These are phyloP conservation scores for Cirrhinus mrigala DNA, from an alignment of 2,797 vertebrate species.

Conservation along the genomic window DNA sequence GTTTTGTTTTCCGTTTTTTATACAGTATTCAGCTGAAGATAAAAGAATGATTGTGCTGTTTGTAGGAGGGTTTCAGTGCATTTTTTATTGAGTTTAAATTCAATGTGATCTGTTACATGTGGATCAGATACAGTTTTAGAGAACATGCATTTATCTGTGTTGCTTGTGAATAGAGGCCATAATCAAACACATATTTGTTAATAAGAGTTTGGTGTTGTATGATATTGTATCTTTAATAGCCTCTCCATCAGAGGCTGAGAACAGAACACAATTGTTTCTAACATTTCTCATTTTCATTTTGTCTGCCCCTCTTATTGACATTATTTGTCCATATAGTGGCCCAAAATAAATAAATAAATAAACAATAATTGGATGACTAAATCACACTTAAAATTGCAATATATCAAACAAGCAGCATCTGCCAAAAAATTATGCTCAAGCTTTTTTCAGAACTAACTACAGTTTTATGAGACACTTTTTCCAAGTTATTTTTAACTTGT, in stretches of 20 bases:
- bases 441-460: too few species aligned
- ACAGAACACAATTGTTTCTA: background rate
- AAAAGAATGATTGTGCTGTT: too few species aligned
- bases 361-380: too few species aligned
- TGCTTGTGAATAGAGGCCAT: background rate
- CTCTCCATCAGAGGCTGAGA: background rate
- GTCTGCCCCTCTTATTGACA: background rate
- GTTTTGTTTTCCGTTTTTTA: background rate
- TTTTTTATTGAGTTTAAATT: background rate
- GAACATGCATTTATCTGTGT: too few species aligned
- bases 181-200: background rate
- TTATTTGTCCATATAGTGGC: too few species aligned
- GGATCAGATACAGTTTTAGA: background rate
- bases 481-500: background rate
- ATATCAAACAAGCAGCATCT: too few species aligned
- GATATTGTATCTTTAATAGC: background rate
- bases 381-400: too few species aligned
- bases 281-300: background rate
- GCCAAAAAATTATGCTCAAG: too few species aligned
- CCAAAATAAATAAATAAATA: too few species aligned
- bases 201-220: background rate
- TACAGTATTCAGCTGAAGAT: background rate
- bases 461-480: background rate
- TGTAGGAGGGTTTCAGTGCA: too few species aligned
- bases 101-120: background rate